phyloP scores from a whole-genome alignment of 2,113 vertebrate species.

The Seriola rivoliana region DNA sequence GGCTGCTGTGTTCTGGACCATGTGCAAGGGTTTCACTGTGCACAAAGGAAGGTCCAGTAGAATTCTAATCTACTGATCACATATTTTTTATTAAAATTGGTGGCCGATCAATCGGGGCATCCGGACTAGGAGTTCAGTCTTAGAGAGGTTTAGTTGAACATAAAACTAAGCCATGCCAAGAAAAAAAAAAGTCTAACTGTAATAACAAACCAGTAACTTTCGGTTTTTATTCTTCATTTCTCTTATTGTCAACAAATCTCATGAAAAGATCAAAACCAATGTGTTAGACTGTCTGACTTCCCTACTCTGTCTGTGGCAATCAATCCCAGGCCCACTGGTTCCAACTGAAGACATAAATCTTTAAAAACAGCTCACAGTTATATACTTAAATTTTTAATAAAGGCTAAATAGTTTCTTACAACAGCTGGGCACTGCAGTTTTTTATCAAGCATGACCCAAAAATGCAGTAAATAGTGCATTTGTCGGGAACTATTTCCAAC shows the following conservation, averaged over 20 bases:
- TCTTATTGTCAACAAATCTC: background rate
- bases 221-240: background rate
- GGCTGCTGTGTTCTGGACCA: no score
- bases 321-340: background rate
- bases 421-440: background rate
- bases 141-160: background rate
- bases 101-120: no score
- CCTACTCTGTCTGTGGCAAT: background rate
- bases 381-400: background rate
- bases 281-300: background rate
- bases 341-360: background rate
- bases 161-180: background rate
- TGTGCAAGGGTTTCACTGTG: no score
- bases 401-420: background rate
- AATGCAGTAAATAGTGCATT: background rate
- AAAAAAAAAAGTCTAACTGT: background rate
- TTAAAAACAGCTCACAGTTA: slow-evolving; percentile 1
- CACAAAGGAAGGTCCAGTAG: no score
- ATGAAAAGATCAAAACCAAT: background rate
- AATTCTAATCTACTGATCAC: no score
- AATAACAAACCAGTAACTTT: background rate
- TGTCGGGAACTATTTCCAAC: background rate
- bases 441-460: background rate
- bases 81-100: no score
- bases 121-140: no score